Evolutionary conservation across 2,797 vertebrate species (phyloP), one percentile per base, ranked within the genome.

Genomic region (Gobio occitaniae): DNA sequence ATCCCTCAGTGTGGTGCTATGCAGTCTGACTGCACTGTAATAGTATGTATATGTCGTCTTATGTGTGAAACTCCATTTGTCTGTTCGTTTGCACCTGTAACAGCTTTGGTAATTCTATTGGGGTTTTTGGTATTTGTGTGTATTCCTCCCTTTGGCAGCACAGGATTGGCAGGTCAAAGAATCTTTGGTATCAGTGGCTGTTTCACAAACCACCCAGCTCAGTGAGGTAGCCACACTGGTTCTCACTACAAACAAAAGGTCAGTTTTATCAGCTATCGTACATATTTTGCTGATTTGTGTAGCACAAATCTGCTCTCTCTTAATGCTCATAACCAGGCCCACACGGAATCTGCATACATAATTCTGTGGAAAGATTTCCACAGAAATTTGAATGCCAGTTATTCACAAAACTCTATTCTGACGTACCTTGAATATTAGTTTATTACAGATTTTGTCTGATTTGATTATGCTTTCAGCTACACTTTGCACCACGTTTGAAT

Each of bases 131-230:
- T 89, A 86, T 90, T 90, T 87, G 90, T 92, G 88, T 91, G 85
- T 78, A 76, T 88, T 83, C 41, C 61, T 81, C 86, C 94, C 93
- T 90, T 85, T 91, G 93, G 94, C 94, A 94, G 92, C 93, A 96
- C 96, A 95, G 96, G 96, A 97, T 96, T 94, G 96, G 95, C 96
- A 96, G 96, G 97, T 95, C 95, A 94, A 95, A 96, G 94, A 96
- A 97, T 99, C 98, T 99, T 99, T 99, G 98, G 98, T 98, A 99
- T 99, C 96, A 95, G 96, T 95, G 95, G 97, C 96, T 96, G 98
- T 98, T 97, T 96, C 94, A 97, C 94, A 96, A 96, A 97, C 97
- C 97, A 97, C 97, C 97, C 97, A 96, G 95, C 94, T 96, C 96
- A 97, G 96, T 99, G 97, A 99, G 98, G 97, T 98, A 99, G 97